Percentiles rank a stretch among this genome's conserved stretches.
These are phyloP conservation scores for Platalea minor DNA, from an alignment of 2,797 vertebrate species.

Conservation along the genomic window DNA sequence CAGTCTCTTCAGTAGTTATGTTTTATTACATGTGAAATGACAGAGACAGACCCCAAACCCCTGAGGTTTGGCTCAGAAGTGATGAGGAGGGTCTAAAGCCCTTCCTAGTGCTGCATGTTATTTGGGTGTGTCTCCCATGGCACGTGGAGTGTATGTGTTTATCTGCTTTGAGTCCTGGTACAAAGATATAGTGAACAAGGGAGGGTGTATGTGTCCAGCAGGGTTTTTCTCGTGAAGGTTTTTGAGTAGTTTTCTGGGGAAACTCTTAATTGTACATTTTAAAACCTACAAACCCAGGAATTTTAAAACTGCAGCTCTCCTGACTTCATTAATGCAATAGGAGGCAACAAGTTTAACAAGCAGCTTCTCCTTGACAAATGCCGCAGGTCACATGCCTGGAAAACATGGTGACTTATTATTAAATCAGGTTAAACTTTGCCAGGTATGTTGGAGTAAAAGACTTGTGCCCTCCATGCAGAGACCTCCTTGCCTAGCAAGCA, in stretches of 20 bases:
- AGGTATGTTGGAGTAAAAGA: background rate
- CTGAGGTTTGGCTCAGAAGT: background rate
- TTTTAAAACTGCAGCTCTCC: background rate
- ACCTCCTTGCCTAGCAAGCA: background rate
- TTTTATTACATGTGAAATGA: background rate
- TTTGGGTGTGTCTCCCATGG: background rate
- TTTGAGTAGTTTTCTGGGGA: background rate
- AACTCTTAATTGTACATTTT: background rate
- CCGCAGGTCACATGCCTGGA: background rate
- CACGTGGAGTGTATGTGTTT: background rate
- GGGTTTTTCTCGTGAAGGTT: background rate
- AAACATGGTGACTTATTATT: background rate
- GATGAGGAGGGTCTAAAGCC: background rate
- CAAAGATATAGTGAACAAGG: background rate
- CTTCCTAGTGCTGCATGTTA: background rate
- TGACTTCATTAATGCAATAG: background rate
- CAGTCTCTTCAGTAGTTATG: background rate
- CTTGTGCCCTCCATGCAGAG: background rate
- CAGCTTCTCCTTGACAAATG: background rate
- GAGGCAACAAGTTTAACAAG: background rate
- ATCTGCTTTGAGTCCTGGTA: background rate
- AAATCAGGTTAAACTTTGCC: background rate
- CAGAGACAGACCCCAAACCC: background rate
- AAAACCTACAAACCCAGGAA: background rate
- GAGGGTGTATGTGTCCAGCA: background rate